Base-by-base conservation (phyloP, 1,140 invertebrate genomes). In the Nebria ingens region DNA sequence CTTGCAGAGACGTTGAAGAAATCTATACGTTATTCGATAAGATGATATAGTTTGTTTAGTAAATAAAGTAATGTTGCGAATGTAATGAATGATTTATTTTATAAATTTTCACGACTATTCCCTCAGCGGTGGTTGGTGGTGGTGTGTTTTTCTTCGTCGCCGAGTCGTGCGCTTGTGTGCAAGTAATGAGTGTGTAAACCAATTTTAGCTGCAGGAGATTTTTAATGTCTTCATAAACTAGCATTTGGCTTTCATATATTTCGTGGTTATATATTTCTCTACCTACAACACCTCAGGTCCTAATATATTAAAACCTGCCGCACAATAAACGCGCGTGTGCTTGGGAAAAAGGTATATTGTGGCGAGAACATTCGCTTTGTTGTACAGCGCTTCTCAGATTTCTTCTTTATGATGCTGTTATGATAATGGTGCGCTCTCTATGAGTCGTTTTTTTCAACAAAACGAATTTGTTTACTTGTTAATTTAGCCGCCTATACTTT, bases 201-300 rank as follows among this genome's bases (percentile, higher is more conserved):
- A 45, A 45, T 45, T 45, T 45, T 45, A 45, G 40, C 40, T 45
- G 40, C 40, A 45, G 40, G 40, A 45, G 40, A 45, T 45, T 45
- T 45, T 45, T 45, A 45, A 45, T 45, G 40, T 45, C 40, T 45
- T 45, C 40, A 45, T 45, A 45, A 45, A 45, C 40, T 45, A 45
- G 40, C 40, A 45, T 45, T 45, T 45, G 15, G 6, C 40, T 45
- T n/a, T n/a, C 40, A 17, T 45, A 45, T 45, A 45, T 45, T 11
- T 11, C 40, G 40, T 45, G 17, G 40, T 6, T 45, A 45, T 45
- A 45, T 45, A 17, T 17, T n/a, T n/a, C n/a, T n/a, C n/a, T n/a
- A n/a, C n/a, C n/a, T n/a, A n/a, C n/a, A n/a, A 45, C 40, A 45
- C 40, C 40, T 45, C 40, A 17, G 40, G 40, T 45, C 40, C 40